Evolutionary conservation across 1,140 invertebrate genomes (phyloP).

Genomic region (Drosophila ficusphila): DNA sequence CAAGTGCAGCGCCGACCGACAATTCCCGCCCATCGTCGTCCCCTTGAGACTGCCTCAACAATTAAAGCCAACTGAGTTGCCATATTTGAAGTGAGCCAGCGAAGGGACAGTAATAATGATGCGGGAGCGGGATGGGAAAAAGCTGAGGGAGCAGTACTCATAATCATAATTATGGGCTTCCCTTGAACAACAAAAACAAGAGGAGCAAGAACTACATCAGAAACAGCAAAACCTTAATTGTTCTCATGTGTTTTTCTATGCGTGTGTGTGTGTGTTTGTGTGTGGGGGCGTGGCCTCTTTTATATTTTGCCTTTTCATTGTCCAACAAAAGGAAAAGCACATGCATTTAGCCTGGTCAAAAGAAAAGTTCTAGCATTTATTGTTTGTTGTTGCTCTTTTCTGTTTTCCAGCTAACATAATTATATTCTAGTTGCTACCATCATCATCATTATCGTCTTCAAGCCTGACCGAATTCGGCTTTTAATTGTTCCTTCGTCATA

Average conservation of each 20-base stretch:
- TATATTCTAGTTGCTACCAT: slow-evolving; percentile 30
- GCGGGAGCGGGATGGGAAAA: slow-evolving; percentile 3
- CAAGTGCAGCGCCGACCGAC: slow-evolving; percentile 19
- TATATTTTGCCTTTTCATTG: slow-evolving; percentile 69
- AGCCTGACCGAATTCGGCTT: slow-evolving; percentile 44
- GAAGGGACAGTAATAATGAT: slow-evolving; percentile 49
- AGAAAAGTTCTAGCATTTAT: slow-evolving; percentile 40
- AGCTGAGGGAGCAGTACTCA: slow-evolving; percentile 35
- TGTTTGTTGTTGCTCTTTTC: slow-evolving; percentile 22
- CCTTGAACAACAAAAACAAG: slow-evolving; percentile 19
- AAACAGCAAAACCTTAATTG: slow-evolving; percentile 59
- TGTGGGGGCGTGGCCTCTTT: slow-evolving; percentile 47
- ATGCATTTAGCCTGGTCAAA: slow-evolving; percentile 68
- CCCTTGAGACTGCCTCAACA: slow-evolving; percentile 48
- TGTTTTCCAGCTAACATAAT: slow-evolving; percentile 30
- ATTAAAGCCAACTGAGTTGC: slow-evolving; percentile 76
- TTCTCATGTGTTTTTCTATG: slow-evolving; percentile 42
- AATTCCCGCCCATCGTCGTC: neutral
- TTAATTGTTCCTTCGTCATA: slow-evolving; percentile 62
- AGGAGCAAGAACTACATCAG: slow-evolving; percentile 7
- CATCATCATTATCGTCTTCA: slow-evolving; percentile 47
- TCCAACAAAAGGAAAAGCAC: slow-evolving; percentile 45
- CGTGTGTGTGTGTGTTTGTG: no score
- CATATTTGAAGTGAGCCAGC: slow-evolving; percentile 71
- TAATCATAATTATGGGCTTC: slow-evolving; percentile 77